Evolutionary conservation across 2,113 vertebrate genomes (phyloP).

Genomic region (Notothenia rossii): DNA sequence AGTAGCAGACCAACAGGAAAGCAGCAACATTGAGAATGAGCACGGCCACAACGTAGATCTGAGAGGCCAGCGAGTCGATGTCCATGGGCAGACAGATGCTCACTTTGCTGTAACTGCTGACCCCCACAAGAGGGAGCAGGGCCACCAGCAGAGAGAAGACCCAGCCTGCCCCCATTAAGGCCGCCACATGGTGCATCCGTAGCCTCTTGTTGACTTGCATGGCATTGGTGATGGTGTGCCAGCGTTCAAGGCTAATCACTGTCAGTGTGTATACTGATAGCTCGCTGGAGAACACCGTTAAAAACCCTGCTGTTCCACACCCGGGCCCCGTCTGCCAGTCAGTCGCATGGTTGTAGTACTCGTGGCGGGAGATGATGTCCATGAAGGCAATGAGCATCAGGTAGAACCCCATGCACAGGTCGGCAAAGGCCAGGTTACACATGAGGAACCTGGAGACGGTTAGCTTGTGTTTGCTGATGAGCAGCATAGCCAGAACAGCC

Average conservation of each 20-base stretch:
- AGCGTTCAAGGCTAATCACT: conserved; percentile 91
- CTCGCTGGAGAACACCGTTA: conserved; percentile 94
- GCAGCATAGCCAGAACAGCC: conserved; percentile 86
- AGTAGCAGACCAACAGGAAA: conserved; percentile 90
- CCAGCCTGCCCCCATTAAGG: conserved; percentile 91
- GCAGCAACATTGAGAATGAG: conserved; percentile 88
- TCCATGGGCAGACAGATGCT: conserved; percentile 98
- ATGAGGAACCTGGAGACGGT: conserved; percentile 93
- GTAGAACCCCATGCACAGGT: conserved; percentile 95
- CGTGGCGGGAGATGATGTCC: conserved; percentile 86
- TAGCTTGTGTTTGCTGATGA: conserved; percentile 89
- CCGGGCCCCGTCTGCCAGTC: conserved; percentile 93
- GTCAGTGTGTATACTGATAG: conserved; percentile 94
- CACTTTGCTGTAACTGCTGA: conserved; percentile 94
- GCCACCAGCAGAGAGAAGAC: conserved; percentile 87
- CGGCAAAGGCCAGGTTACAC: conserved; percentile 93
- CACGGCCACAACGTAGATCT: conserved; percentile 89
- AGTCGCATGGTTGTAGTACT: conserved; percentile 94
- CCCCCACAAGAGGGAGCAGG: conserved; percentile 88
- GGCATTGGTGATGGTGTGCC: conserved; percentile 94
- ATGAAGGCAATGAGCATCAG: conserved; percentile 91
- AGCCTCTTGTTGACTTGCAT: conserved; percentile 90
- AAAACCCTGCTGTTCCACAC: conserved; percentile 88
- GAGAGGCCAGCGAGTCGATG: conserved; percentile 86
- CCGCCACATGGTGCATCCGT: conserved; percentile 85